Evolutionary conservation across 1,140 invertebrate genomes (phyloP).

Genomic region (Anagrus nilaparvatae): DNA sequence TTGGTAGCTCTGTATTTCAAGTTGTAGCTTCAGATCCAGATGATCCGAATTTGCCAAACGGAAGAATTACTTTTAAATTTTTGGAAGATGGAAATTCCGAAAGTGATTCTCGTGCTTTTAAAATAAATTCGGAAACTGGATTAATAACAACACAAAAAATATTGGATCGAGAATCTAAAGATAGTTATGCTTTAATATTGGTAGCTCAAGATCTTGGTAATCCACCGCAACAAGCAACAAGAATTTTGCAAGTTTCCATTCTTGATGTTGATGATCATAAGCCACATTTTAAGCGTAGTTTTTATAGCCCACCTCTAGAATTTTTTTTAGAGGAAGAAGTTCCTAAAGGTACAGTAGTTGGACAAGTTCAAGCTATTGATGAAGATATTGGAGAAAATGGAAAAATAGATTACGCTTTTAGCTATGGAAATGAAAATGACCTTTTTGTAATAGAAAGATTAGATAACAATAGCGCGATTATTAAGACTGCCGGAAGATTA

Average conservation of each 20-base stretch:
- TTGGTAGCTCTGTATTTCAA: constrained; percentile 66
- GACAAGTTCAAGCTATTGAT: constrained; percentile 57
- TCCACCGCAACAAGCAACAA: constrained; percentile 62
- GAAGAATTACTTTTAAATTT: constrained; percentile 62
- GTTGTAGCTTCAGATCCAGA: constrained; percentile 70
- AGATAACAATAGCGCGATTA: constrained; percentile 53
- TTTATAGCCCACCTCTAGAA: constrained; percentile 56
- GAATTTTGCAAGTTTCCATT: constrained; percentile 57
- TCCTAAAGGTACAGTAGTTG: constrained; percentile 52
- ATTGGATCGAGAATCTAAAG: constrained; percentile 62
- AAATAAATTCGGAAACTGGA: constrained; percentile 55
- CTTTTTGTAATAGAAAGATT: constrained; percentile 53
- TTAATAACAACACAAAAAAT: constrained; percentile 57
- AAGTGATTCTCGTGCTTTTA: constrained; percentile 53
- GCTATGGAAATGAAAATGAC: constrained; percentile 60
- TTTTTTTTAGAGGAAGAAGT: constrained; percentile 57
- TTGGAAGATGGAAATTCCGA: constrained; percentile 52
- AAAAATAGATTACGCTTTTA: constrained; percentile 63
- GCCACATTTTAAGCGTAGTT: constrained; percentile 57
- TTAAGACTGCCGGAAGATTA: constrained; percentile 50
- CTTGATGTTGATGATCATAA: constrained; percentile 72
- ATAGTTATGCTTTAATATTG: constrained; percentile 62
- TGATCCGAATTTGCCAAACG: constrained; percentile 61
- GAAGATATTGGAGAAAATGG: constrained; percentile 67
- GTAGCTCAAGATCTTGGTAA: constrained; percentile 64